Evolutionary conservation across 2,113 vertebrate genomes (phyloP), one percentile per base, ranked within the genome.

Genomic region (Pangasianodon gigas): DNA sequence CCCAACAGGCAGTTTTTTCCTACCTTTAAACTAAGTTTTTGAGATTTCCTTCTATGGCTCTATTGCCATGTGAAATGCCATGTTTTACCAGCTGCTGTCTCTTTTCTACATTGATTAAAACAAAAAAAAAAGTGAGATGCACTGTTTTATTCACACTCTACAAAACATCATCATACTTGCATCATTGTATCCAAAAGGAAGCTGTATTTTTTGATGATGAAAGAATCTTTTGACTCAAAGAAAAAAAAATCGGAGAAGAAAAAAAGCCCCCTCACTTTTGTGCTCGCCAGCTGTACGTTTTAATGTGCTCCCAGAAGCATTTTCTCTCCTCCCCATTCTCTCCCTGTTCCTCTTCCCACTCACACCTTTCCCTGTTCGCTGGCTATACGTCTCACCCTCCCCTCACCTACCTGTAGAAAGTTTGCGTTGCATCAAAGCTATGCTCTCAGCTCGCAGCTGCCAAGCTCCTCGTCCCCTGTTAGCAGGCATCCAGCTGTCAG

Each of bases 401-500:
- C 93, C 93, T 95, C 92, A 95, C 93, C 89, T 96, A 97, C 97
- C 97, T 97, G 96, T 96, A 93, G 95, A 95, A 96, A 96, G 96
- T 95, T 93, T 95, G 95, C 95, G 93, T 95, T 95, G 96, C 97
- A 95, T 95, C 95, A 95, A 96, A 96, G 97, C 95, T 94, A 95
- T 94, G 94, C 94, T 95, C 95, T 96, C 96, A 96, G 96, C 93
- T 87, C 96, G 93, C 97, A 97, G 97, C 98, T 98, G 97, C 97
- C 97, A 97, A 96, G 95, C 96, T 93, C 95, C 96, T 95, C 96
- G 95, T 97, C 97, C 95, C 96, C 97, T 95, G 96, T 98, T 97
- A 97, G 97, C 97, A 96, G 96, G 97, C 96, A 96, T 96, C 97
- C 97, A 98, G 98, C 97, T 99, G 98, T 98, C 97, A 95, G 95